Conservation (phyloP, 1,140 invertebrate species). For the Asbolus verrucosus region DNA sequence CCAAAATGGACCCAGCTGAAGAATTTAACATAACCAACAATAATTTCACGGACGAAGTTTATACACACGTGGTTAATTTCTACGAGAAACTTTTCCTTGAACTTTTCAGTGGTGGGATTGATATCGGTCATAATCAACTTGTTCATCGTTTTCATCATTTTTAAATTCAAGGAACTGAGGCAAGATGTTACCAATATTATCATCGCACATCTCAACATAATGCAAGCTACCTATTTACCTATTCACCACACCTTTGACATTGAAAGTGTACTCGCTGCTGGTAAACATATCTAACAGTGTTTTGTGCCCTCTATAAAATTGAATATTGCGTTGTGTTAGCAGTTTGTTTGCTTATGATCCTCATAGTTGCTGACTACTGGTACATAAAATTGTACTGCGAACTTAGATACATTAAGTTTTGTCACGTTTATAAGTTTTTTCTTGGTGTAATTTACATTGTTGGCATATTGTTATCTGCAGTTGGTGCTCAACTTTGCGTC, state of each 20-base stretch:
- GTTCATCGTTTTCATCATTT: slow-evolving; percentile 39
- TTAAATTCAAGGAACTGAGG: slow-evolving; percentile 43
- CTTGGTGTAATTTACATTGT: slow-evolving; percentile 13
- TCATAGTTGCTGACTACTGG: slow-evolving; percentile 28
- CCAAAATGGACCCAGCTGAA: too few relatives aligned
- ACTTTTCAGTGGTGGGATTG: slow-evolving; percentile 17
- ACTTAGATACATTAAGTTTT: slow-evolving; percentile 9
- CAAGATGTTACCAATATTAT: slow-evolving; percentile 37
- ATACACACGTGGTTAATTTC: too few relatives aligned
- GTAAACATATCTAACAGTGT: neutral
- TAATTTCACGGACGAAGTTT: too few relatives aligned
- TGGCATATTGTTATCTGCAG: neutral
- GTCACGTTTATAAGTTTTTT: slow-evolving; percentile 6
- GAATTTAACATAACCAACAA: too few relatives aligned
- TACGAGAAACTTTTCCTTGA: slow-evolving; percentile 8
- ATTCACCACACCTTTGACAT: neutral
- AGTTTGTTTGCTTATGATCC: slow-evolving; percentile 1
- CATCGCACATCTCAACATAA: slow-evolving; percentile 28
- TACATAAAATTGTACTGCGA: slow-evolving; percentile 41
- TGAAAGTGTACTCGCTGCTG: too few relatives aligned
- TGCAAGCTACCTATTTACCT: slow-evolving; percentile 26
- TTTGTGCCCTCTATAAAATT: slow-evolving; percentile 30
- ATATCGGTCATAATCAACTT: slow-evolving; percentile 20
- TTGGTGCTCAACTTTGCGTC: neutral
- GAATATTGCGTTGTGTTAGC: slow-evolving; percentile 7